Percentiles rank a stretch among this genome's conserved stretches.
phyloP scores from a whole-genome alignment of 2,113 vertebrate species.

The Ochotona princeps region DNA sequence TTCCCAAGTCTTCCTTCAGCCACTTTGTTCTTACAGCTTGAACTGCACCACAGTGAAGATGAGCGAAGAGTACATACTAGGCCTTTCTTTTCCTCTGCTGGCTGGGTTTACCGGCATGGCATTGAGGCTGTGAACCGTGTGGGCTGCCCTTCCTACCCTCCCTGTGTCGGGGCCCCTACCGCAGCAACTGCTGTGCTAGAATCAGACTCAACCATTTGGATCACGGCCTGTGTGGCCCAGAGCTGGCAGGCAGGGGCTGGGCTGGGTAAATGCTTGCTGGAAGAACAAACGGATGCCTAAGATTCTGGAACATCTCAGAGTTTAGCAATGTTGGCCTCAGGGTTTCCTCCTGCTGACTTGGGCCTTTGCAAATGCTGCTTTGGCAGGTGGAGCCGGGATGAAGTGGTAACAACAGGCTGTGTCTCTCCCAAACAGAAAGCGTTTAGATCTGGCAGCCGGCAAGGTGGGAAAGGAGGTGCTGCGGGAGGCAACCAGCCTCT shows the following conservation, averaged over 20 bases:
- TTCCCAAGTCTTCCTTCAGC: neutral
- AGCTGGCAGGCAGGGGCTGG: neutral
- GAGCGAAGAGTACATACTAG: neutral
- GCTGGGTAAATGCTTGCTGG: neutral
- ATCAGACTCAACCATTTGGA: neutral
- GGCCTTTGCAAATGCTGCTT: neutral
- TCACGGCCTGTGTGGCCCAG: neutral
- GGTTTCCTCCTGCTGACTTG: neutral
- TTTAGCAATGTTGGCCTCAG: neutral
- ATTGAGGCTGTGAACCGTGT: fast-evolving
- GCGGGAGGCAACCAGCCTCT: neutral
- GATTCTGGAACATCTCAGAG: neutral
- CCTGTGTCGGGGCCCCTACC: neutral
- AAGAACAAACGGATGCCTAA: neutral
- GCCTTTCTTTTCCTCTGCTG: neutral
- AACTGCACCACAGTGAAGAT: neutral
- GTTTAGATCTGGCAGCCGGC: neutral
- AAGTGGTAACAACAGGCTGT: neutral
- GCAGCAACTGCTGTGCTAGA: neutral
- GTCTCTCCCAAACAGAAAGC: constrained; percentile 4
- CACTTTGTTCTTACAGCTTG: neutral
- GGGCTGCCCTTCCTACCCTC: neutral
- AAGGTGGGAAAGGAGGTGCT: neutral
- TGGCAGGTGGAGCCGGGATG: neutral
- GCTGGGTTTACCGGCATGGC: neutral